Conservation (phyloP, 2,113 vertebrate species). For the Halichoeres trimaculatus region DNA sequence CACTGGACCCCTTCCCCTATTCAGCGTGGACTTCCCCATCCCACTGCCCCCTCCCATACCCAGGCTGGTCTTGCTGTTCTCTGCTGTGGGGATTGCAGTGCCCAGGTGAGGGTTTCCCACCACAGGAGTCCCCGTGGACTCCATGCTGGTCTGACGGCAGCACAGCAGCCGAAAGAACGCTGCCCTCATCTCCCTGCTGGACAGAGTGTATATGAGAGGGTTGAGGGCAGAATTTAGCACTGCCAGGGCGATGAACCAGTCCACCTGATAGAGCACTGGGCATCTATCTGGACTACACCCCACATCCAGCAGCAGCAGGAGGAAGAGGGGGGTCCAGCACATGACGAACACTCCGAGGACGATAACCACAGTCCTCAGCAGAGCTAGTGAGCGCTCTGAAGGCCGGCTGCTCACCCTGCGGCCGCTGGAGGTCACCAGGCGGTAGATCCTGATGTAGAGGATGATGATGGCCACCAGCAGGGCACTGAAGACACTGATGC, state of each 20-base stretch:
- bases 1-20: slow-evolving; percentile 54
- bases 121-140: slow-evolving; percentile 44
- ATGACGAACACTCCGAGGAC: slow-evolving; percentile 83
- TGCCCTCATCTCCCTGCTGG: slow-evolving; percentile 83
- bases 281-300: slow-evolving; percentile 79
- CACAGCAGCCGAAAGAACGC: slow-evolving; percentile 82
- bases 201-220: slow-evolving; percentile 85
- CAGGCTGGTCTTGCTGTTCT: slow-evolving; percentile 82
- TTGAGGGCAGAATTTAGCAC: slow-evolving; percentile 86
- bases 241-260: slow-evolving; percentile 85
- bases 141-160: slow-evolving; percentile 71
- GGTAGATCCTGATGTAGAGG: slow-evolving; percentile 85
- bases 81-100: slow-evolving; percentile 74
- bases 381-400: slow-evolving; percentile 81
- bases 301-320: slow-evolving; percentile 83
- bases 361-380: slow-evolving; percentile 84
- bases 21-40: slow-evolving; percentile 47
- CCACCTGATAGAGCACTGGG: slow-evolving; percentile 79
- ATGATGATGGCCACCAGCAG: slow-evolving; percentile 82
- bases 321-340: slow-evolving; percentile 84
- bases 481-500: slow-evolving; percentile 82
- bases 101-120: slow-evolving; percentile 65
- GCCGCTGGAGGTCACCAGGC: slow-evolving; percentile 84
- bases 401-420: slow-evolving; percentile 80
- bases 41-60: slow-evolving; percentile 60